These are phyloP conservation scores for Vespertilio murinus DNA, from an alignment of 2,797 vertebrate species.

Conservation along the genomic window DNA sequence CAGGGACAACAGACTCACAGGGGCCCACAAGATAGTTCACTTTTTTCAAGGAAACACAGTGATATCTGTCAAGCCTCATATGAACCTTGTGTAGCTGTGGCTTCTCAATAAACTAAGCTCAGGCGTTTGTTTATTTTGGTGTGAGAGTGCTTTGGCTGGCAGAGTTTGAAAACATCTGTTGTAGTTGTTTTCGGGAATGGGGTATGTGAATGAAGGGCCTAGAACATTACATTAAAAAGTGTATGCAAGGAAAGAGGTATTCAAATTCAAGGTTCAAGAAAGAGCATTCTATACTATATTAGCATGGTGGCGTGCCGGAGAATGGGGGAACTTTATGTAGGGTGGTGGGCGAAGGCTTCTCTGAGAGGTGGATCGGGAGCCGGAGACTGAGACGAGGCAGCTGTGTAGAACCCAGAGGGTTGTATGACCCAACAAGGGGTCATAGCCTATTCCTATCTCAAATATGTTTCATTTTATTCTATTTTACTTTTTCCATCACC, in stretches of 20 bases:
- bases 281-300: background rate
- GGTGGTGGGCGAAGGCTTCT: background rate
- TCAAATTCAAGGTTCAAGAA: background rate
- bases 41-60: background rate
- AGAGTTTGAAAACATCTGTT: background rate
- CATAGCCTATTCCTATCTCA: background rate
- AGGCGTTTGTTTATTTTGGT: background rate
- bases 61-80: background rate
- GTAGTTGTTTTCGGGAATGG: background rate
- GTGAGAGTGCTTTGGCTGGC: background rate
- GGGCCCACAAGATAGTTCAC: background rate
- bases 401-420: background rate
- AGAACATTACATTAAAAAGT: background rate
- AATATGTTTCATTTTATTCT: no score
- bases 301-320: background rate
- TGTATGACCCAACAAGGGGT: fast-evolving
- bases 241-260: background rate
- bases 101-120: background rate
- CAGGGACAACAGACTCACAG: background rate
- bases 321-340: no score
- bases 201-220: background rate
- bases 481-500: no score
- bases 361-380: background rate
- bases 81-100: background rate
- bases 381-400: no score